Conservation (phyloP, 2,797 vertebrate species). For the Hypotaenidia philippensis region DNA sequence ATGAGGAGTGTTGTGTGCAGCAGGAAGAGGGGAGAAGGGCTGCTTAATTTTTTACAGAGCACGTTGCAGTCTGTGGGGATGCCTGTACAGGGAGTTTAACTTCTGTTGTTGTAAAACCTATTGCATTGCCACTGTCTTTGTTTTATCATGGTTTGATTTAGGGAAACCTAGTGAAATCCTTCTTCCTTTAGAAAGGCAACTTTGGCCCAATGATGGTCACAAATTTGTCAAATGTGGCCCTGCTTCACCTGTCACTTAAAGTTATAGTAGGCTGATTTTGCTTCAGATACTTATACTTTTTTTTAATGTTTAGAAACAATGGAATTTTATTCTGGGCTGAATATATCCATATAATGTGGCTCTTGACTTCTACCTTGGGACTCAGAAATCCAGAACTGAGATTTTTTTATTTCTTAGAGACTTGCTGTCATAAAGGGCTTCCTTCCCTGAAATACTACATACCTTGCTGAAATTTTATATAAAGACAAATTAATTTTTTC, state of each 20-base stretch:
- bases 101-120: background rate
- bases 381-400: background rate
- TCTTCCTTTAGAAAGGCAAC: background rate
- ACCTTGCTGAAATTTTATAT: background rate
- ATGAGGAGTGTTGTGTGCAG: background rate
- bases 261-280: background rate
- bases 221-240: background rate
- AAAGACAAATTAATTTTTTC: background rate
- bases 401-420: background rate
- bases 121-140: background rate
- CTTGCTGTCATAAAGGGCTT: background rate
- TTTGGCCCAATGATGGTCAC: background rate
- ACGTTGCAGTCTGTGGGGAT: rapidly evolving
- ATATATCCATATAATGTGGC: background rate
- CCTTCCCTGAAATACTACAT: background rate
- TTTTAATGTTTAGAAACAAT: background rate
- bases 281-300: background rate
- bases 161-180: background rate
- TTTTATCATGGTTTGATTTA: background rate
- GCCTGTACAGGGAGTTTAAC: background rate
- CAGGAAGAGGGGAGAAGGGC: background rate
- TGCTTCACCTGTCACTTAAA: background rate
- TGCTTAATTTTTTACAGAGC: background rate
- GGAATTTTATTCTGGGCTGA: background rate
- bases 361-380: background rate